These are phyloP conservation scores for Tachysurus vachellii DNA, from an alignment of 2,113 vertebrate species.

Conservation along the genomic window DNA sequence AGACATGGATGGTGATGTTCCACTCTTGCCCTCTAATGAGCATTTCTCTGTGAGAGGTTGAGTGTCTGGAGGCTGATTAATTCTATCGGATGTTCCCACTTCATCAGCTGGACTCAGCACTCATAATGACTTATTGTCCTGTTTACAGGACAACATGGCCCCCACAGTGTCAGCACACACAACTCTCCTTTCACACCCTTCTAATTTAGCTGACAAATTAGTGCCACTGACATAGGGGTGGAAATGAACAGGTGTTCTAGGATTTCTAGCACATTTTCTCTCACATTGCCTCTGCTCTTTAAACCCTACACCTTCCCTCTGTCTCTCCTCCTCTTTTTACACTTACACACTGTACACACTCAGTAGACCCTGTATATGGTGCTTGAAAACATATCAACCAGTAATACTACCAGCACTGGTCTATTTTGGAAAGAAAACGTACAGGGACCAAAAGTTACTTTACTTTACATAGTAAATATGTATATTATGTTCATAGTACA, in stretches of 20 bases:
- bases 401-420: not conserved
- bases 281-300: not conserved
- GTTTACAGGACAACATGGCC: constrained; percentile 47
- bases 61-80: constrained; percentile 44
- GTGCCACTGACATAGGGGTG: constrained; percentile 37
- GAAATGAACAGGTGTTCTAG: not conserved
- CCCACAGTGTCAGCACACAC: constrained; percentile 62
- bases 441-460: not conserved
- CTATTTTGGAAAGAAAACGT: no score
- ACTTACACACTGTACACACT: not conserved
- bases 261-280: not conserved
- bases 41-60: constrained; percentile 45
- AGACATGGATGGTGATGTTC: constrained; percentile 28
- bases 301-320: not conserved
- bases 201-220: constrained; percentile 70
- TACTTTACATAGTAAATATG: no score
- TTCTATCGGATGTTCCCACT: constrained; percentile 35
- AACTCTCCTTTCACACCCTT: constrained; percentile 62
- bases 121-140: constrained; percentile 57
- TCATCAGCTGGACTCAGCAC: constrained; percentile 32
- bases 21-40: constrained; percentile 66
- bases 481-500: no score
- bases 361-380: not conserved
- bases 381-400: not conserved
- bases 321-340: not conserved